These are phyloP conservation scores for Diceros bicornis DNA, from an alignment of 2,797 vertebrate species.

Conservation along the genomic window DNA sequence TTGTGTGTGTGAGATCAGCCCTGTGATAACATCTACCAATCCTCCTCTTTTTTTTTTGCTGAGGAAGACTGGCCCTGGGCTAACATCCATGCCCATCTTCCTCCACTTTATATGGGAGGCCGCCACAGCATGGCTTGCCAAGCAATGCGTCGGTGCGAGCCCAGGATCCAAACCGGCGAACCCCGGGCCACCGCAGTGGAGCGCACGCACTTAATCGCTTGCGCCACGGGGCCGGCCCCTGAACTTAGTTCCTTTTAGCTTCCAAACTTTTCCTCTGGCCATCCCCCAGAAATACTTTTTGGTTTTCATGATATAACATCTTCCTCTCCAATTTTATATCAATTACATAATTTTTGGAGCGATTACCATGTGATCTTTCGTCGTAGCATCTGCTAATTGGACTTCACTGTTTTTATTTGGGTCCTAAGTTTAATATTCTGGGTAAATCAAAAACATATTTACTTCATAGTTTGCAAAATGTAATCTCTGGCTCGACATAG, in stretches of 20 bases:
- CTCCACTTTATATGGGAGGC: no score
- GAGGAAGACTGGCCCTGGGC: no score
- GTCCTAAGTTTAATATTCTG: slow-evolving; percentile 29
- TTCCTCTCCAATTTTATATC: slow-evolving; percentile 30
- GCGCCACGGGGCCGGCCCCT: background rate
- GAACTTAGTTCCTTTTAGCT: slow-evolving; percentile 43
- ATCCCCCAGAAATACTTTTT: slow-evolving; percentile 4
- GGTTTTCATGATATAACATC: background rate
- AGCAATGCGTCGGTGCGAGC: no score
- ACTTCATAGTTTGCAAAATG: slow-evolving; percentile 36
- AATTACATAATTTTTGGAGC: background rate
- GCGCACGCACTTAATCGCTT: no score
- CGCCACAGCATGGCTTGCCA: no score
- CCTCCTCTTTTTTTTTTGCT: no score
- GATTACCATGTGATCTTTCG: background rate
- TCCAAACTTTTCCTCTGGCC: slow-evolving; percentile 1
- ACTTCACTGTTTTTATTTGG: slow-evolving; percentile 32
- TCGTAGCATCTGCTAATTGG: background rate
- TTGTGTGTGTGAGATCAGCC: no score
- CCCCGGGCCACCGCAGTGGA: no score
- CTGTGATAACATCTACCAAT: no score
- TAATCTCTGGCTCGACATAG: background rate
- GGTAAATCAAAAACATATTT: background rate
- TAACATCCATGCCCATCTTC: no score
- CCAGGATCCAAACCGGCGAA: no score